phyloP scores from a whole-genome alignment of 2,797 vertebrate species.

The Neosalanx taihuensis region DNA sequence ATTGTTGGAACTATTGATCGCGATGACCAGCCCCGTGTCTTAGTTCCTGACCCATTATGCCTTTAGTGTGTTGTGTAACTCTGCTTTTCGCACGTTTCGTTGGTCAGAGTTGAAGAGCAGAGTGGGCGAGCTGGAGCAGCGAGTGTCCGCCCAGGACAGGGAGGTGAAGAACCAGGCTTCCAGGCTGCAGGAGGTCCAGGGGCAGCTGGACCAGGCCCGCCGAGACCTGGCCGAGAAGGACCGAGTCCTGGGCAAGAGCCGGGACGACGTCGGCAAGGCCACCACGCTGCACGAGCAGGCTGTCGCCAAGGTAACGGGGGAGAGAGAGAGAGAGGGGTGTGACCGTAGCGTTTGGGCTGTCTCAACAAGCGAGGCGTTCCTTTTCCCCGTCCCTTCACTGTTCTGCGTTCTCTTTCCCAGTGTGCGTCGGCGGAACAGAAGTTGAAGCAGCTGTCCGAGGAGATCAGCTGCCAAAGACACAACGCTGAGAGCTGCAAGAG shows the following conservation, averaged over 20 bases:
- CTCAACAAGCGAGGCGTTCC: not conserved
- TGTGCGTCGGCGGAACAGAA: constrained; percentile 80
- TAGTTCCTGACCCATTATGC: not conserved
- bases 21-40: not conserved
- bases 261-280: constrained; percentile 78
- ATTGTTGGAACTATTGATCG: not conserved
- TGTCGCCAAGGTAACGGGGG: constrained; percentile 72
- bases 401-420: constrained; percentile 57
- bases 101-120: constrained; percentile 76
- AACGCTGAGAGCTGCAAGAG: constrained; percentile 82
- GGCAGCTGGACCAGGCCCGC: constrained; percentile 76
- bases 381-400: not conserved
- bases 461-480: constrained; percentile 88
- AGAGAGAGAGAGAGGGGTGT: not conserved
- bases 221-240: constrained; percentile 81
- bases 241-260: constrained; percentile 74
- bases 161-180: constrained; percentile 71
- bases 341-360: not conserved
- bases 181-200: constrained; percentile 79
- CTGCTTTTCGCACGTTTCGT: not conserved
- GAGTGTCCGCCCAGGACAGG: constrained; percentile 80
- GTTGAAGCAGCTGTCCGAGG: constrained; percentile 84
- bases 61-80: too few species aligned
- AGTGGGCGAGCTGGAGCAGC: constrained; percentile 67
- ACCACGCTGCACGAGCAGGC: constrained; percentile 75